Conservation (phyloP, 2,113 vertebrate species). For the Apodemus speciosus region DNA sequence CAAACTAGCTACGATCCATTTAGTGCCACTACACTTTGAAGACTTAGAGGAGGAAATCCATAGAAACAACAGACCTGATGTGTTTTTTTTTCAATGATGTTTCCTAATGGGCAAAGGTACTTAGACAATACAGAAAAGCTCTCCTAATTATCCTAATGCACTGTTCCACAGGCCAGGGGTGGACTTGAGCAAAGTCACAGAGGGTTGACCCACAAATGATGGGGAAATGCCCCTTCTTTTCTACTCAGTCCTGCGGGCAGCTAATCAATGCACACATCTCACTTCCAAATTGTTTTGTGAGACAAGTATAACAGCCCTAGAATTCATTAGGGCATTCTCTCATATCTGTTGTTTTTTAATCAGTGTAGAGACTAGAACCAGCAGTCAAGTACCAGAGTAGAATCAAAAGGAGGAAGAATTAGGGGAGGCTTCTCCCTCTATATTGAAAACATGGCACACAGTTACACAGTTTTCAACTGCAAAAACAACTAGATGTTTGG, state of each 20-base stretch:
- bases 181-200: constrained; percentile 59
- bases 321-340: constrained; percentile 57
- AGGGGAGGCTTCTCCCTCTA: neutral
- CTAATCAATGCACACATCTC: constrained; percentile 61
- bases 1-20: constrained; percentile 66
- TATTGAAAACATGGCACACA: neutral
- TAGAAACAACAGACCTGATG: constrained; percentile 61
- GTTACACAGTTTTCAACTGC: constrained; percentile 39
- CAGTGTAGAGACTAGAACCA: neutral
- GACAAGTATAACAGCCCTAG: constrained; percentile 38
- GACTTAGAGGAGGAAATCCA: constrained; percentile 62
- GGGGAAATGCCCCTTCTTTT: constrained; percentile 68
- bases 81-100: constrained; percentile 55
- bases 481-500: constrained; percentile 31
- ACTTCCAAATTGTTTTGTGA: constrained; percentile 65
- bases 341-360: constrained; percentile 63
- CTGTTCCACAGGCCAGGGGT: constrained; percentile 51
- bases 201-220: constrained; percentile 49
- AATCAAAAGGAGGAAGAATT: neutral
- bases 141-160: constrained; percentile 56
- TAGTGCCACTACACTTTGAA: constrained; percentile 61
- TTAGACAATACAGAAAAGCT: constrained; percentile 69
- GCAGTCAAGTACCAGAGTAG: neutral
- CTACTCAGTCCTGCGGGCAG: constrained; percentile 30
- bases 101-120: constrained; percentile 57